Percentiles rank a stretch among this genome's conserved stretches.
phyloP scores from a whole-genome alignment of 2,888 invertebrate species.

The Mactromeris polynyma region DNA sequence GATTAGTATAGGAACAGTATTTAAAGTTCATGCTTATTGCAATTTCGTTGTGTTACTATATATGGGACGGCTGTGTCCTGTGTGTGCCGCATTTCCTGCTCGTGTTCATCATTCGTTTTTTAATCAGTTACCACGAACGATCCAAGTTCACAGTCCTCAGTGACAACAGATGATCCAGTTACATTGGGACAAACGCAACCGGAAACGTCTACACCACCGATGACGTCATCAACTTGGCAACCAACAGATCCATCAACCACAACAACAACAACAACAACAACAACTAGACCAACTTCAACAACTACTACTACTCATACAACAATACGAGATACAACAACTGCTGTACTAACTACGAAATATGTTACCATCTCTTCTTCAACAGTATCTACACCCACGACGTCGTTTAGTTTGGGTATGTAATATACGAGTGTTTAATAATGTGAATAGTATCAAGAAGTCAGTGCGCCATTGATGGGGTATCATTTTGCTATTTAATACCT shows the following conservation, averaged over 20 bases:
- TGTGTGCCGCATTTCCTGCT: background rate
- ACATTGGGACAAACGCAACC: background rate
- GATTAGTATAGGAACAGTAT: too few species aligned
- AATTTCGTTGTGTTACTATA: too few species aligned
- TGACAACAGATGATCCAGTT: background rate
- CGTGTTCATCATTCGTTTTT: too few species aligned
- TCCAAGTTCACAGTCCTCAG: background rate
- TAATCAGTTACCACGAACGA: background rate
- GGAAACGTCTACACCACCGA: background rate
- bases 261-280: background rate
- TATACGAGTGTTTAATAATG: too few species aligned
- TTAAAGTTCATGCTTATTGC: too few species aligned
- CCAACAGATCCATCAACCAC: conserved; percentile 9
- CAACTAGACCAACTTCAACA: conserved; percentile 15
- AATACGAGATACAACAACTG: background rate
- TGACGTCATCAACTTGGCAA: background rate
- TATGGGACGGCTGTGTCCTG: too few species aligned
- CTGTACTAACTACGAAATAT: background rate
- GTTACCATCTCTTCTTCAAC: background rate
- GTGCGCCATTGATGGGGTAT: too few species aligned
- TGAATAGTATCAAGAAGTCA: too few species aligned
- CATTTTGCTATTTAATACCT: too few species aligned
- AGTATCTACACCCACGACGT: background rate
- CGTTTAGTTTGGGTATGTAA: background rate
- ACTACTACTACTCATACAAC: background rate